These are phyloP conservation scores for Eira barbara DNA, from an alignment of 2,113 vertebrate genomes.

Conservation along the genomic window DNA sequence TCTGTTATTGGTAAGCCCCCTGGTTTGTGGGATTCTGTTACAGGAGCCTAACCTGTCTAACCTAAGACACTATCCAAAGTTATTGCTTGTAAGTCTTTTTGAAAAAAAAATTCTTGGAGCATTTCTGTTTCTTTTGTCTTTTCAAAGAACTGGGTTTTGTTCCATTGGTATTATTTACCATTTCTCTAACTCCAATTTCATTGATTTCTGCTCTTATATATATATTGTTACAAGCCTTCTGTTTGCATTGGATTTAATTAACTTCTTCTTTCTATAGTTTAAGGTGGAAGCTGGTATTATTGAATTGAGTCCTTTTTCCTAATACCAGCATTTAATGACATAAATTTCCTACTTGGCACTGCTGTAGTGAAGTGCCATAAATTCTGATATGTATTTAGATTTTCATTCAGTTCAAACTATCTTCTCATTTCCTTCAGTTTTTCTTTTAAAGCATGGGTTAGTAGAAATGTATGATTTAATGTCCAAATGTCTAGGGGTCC, in stretches of 20 bases:
- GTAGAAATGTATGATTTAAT: background rate
- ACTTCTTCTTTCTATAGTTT: background rate
- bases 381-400: background rate
- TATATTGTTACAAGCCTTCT: background rate
- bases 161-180: background rate
- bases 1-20: background rate
- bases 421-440: background rate
- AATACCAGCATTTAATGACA: background rate
- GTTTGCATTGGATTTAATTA: slow-evolving; percentile 1
- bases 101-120: background rate
- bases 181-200: slow-evolving; percentile 16
- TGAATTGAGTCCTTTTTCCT: background rate
- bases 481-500: background rate
- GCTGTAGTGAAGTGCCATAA: background rate
- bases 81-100: background rate
- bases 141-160: background rate
- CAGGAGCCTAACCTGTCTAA: background rate
- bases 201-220: background rate
- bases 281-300: background rate
- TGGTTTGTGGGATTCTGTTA: background rate
- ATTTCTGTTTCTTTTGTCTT: background rate
- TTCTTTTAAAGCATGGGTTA: background rate
- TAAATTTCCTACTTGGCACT: background rate
- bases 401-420: slow-evolving; percentile 4
- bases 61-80: background rate